A percentile compares a stretch with the other conserved stretches of the same genome.
Evolutionary conservation across 2,113 vertebrate species (phyloP).

Genomic region (Chaetura pelagica): DNA sequence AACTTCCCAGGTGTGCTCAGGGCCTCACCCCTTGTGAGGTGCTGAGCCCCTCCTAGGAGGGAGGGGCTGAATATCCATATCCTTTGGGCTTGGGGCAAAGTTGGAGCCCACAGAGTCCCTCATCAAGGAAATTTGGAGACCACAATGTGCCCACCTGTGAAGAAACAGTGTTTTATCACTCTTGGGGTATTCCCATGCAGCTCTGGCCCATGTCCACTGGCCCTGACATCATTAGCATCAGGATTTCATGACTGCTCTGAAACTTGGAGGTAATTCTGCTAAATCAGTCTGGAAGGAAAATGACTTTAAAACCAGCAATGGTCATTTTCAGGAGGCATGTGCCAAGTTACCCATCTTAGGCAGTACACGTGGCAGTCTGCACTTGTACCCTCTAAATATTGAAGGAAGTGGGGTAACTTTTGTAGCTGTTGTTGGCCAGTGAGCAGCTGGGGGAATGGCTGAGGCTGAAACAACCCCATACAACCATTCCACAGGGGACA

Average conservation of each 20-base stretch:
- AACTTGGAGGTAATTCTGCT: neutral
- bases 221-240: neutral
- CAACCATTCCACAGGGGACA: fast-evolving
- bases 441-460: neutral
- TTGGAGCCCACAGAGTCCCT: neutral
- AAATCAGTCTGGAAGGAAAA: neutral
- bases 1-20: neutral
- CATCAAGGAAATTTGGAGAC: fast-evolving
- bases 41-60: neutral
- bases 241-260: neutral
- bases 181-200: neutral
- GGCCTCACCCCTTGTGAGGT: fast-evolving
- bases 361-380: fast-evolving
- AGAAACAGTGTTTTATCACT: neutral
- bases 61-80: neutral
- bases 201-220: fast-evolving
- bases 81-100: neutral
- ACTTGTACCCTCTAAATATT: neutral
- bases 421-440: fast-evolving
- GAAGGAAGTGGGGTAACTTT: neutral
- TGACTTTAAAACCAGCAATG: neutral
- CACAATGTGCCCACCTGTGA: neutral
- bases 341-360: neutral
- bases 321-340: neutral
- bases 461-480: neutral